Evolutionary conservation across 2,888 invertebrate species (phyloP), one percentile per base, ranked within the genome.

Genomic region (Pandemis heparana): DNA sequence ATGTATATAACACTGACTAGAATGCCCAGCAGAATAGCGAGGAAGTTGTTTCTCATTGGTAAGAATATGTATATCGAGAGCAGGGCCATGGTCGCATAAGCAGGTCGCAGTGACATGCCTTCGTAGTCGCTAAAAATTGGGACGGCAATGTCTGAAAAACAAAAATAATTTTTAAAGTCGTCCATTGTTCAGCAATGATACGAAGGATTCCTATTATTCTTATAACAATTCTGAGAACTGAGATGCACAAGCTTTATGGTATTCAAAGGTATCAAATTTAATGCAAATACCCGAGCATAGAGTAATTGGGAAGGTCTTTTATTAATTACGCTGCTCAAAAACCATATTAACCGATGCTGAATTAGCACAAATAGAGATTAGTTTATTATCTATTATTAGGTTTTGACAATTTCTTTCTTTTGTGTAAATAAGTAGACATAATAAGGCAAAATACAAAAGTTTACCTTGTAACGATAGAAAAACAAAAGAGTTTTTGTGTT

Each of bases 21-120:
- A 1, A 95, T 77, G 0, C 98, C 98, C 67, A 98, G 91, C 38
- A 96, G 82, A 39, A 97, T 95, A 0, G 97, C 96, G 76, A 97
- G 93, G 76, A 96, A 95, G 84, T 97, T 96, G 83, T 96, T 96
- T 32, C 97, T 96, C 82, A 98, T 95, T 0, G 98, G 98, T 78
- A 98, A 94, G 88, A 98, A 98, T 77, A 98, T 96, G 87, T 98
- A 98, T 76, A 97, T 96, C 0, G 97, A 96, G 67, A 98, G 95
- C 1, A 98, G 94, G 1, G 97, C 95, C 87, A 97, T 96, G 0
- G 96, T 96, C 1, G 96, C 95, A 83, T 97, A 97, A 0, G 96
- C 96, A 18, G 97, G 97, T 70, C 97, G 95, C 0, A 96, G 87
- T 3, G 90, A 83, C 62, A 95, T 91, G 43, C 94, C 95, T 77